Conservation (phyloP, 2,888 invertebrate species). For the Apamea anceps region DNA sequence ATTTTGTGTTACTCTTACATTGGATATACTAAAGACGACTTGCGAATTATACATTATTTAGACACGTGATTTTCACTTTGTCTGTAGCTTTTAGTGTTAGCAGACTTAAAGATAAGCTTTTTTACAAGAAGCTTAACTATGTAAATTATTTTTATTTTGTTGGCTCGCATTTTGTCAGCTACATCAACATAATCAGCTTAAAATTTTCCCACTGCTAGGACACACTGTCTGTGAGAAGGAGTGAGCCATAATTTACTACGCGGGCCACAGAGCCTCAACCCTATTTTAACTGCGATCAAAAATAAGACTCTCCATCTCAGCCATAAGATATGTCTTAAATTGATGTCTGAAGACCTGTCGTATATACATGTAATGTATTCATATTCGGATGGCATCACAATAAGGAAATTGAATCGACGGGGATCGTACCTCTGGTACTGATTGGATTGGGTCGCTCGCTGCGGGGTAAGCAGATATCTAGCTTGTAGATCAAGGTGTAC, state of each 20-base stretch:
- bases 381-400: conserved; percentile 51
- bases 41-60: neutral
- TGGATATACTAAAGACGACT: neutral
- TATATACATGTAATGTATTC: conserved; percentile 42
- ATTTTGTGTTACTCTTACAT: conserved; percentile 23
- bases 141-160: neutral
- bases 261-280: neutral
- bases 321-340: conserved; percentile 11
- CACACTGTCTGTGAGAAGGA: neutral
- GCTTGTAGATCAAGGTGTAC: conserved; percentile 31
- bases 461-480: conserved; percentile 28
- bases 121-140: neutral
- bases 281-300: neutral
- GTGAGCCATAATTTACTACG: neutral
- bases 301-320: no score
- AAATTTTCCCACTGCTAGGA: neutral
- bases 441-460: conserved; percentile 56
- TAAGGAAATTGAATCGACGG: conserved; percentile 64
- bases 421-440: conserved; percentile 49
- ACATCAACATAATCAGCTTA: neutral
- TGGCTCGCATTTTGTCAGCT: neutral
- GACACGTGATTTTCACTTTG: neutral
- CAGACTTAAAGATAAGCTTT: neutral
- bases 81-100: neutral
- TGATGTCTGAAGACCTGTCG: conserved; percentile 5